Percentiles rank a stretch among this genome's conserved stretches.
phyloP scores from a whole-genome alignment of 2,113 vertebrate species.

The Tinamus guttatus region DNA sequence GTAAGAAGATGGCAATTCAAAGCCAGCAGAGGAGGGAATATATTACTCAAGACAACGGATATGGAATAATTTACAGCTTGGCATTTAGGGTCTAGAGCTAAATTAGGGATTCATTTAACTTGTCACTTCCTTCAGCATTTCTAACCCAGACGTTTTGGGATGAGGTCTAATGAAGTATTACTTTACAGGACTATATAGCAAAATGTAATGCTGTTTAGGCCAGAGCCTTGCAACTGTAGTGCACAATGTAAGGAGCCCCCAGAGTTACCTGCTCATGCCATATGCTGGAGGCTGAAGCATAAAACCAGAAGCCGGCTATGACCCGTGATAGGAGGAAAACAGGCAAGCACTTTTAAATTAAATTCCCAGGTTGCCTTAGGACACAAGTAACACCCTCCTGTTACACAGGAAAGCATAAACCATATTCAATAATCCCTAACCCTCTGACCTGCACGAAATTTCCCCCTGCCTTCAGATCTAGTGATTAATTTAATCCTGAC shows the following conservation, averaged over 20 bases:
- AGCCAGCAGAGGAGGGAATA: not conserved
- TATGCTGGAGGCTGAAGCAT: not conserved
- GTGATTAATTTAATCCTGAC: constrained; percentile 40
- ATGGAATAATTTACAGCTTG: not conserved
- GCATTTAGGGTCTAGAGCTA: not conserved
- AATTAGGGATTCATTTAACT: not conserved
- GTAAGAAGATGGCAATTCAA: not conserved
- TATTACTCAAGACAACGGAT: not conserved
- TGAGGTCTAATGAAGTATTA: not conserved
- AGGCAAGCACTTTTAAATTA: not conserved
- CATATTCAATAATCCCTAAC: not conserved
- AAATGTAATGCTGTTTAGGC: not conserved
- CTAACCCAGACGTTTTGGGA: not conserved
- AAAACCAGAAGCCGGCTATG: constrained; percentile 4
- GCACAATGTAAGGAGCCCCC: not conserved
- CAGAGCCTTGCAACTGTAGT: not conserved
- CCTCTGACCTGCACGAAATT: constrained; percentile 2
- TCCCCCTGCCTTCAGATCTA: constrained; percentile 6
- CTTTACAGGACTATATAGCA: not conserved
- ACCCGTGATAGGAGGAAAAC: not conserved
- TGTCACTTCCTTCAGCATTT: not conserved
- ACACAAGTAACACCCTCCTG: not conserved
- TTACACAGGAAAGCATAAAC: not conserved
- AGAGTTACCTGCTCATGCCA: not conserved
- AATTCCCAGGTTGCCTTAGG: not conserved